These are phyloP conservation scores for Toxotes jaculatrix DNA, from an alignment of 2,113 vertebrate species.

Conservation along the genomic window DNA sequence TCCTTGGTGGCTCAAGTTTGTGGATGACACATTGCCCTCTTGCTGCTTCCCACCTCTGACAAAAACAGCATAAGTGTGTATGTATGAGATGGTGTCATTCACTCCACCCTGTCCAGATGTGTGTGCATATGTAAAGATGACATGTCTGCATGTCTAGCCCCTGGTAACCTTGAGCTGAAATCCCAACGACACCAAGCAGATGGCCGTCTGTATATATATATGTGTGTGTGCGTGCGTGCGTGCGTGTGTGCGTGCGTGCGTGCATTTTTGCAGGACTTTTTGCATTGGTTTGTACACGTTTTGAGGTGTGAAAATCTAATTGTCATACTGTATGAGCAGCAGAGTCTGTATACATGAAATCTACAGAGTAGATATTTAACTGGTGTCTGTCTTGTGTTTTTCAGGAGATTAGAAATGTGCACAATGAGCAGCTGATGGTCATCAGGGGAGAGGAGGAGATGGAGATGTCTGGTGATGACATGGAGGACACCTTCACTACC, in stretches of 20 bases:
- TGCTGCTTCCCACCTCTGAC: neutral
- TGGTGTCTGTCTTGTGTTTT: slow-evolving; percentile 45
- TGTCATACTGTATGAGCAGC: too few relatives aligned
- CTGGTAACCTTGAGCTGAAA: neutral
- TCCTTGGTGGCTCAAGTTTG: neutral
- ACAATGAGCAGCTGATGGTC: slow-evolving; percentile 97
- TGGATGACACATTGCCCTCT: neutral
- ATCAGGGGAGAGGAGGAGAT: slow-evolving; percentile 97
- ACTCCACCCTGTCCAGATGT: too few relatives aligned
- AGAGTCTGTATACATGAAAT: too few relatives aligned
- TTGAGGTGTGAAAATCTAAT: too few relatives aligned
- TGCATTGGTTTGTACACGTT: neutral
- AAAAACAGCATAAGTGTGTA: too few relatives aligned
- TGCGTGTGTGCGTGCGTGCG: neutral
- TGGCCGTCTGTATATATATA: neutral
- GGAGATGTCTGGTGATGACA: slow-evolving; percentile 99
- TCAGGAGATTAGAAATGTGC: slow-evolving; percentile 96
- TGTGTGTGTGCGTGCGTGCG: too few relatives aligned
- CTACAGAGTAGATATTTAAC: neutral
- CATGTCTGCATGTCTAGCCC: neutral
- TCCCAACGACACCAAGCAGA: neutral
- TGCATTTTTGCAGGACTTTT: neutral
- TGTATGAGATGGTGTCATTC: neutral
- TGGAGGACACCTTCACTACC: slow-evolving; percentile 82
- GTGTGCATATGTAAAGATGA: neutral